These are phyloP conservation scores for Sialia sialis DNA, from an alignment of 2,113 vertebrate species.

Conservation along the genomic window DNA sequence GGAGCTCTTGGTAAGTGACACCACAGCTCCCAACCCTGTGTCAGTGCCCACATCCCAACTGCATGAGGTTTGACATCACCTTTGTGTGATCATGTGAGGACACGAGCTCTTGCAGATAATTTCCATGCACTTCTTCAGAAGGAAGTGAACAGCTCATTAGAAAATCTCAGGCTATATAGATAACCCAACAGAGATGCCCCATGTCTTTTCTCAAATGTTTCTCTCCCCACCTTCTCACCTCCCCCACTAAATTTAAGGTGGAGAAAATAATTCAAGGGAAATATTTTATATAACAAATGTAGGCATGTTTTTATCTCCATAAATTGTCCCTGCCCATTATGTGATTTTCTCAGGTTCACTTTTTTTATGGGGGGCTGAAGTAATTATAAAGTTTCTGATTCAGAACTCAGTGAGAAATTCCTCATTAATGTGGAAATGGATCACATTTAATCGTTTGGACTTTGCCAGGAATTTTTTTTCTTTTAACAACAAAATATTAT, in stretches of 20 bases:
- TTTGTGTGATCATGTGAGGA: not conserved
- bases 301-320: not conserved
- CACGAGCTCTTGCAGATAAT: not conserved
- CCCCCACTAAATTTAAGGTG: not conserved
- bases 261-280: not conserved
- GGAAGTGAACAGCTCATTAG: not conserved
- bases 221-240: constrained; percentile 4
- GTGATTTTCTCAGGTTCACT: not conserved
- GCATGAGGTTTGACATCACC: not conserved
- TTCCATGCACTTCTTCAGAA: not conserved
- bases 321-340: not conserved
- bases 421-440: not conserved
- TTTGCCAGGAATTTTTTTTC: not conserved
- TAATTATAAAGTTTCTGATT: not conserved
- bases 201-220: not conserved
- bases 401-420: not conserved
- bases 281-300: constrained; percentile 4
- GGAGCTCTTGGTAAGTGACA: not conserved
- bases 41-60: not conserved
- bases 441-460: not conserved
- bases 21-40: not conserved
- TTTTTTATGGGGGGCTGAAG: not conserved
- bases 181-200: not conserved
- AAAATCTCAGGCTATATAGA: not conserved
- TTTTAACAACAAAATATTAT: not conserved